These are phyloP conservation scores for Steatornis caripensis DNA, from an alignment of 2,113 vertebrate genomes.

Conservation along the genomic window DNA sequence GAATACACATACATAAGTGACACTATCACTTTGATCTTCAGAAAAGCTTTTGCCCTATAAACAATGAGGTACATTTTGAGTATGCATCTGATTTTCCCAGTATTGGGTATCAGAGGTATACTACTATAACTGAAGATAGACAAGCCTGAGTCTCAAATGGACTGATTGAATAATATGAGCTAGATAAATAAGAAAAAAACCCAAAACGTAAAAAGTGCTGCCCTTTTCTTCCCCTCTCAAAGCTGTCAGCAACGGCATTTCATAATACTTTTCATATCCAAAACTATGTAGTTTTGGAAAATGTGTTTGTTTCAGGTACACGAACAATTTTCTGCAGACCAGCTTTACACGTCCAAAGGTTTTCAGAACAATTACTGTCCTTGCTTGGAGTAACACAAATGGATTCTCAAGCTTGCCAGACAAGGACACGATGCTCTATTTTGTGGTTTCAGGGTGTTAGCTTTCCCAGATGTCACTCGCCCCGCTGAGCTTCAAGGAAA, in stretches of 20 bases:
- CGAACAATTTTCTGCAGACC: slow-evolving; percentile 8
- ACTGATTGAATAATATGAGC: not conserved
- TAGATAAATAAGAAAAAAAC: not conserved
- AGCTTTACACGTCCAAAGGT: slow-evolving; percentile 39
- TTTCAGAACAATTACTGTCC: slow-evolving; percentile 48
- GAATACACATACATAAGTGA: not conserved
- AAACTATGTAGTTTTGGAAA: slow-evolving; percentile 20
- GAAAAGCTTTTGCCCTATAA: not conserved
- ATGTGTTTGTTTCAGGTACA: slow-evolving; percentile 23
- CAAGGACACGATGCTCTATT: not conserved
- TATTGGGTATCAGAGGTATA: not conserved
- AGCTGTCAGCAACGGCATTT: not conserved
- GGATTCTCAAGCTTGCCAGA: slow-evolving; percentile 19
- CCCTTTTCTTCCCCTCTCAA: not conserved
- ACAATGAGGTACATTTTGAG: not conserved
- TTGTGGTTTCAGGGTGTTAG: not conserved
- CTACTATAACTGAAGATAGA: not conserved
- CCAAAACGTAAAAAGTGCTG: not conserved
- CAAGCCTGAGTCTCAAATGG: not conserved
- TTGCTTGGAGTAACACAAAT: not conserved
- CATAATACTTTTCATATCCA: not conserved
- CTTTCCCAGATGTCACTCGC: slow-evolving; percentile 25
- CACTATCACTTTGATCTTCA: not conserved
- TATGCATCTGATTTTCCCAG: not conserved
- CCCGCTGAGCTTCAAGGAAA: slow-evolving; percentile 28